phyloP scores from a whole-genome alignment of 2,113 vertebrate species.

The Oxyura jamaicensis region DNA sequence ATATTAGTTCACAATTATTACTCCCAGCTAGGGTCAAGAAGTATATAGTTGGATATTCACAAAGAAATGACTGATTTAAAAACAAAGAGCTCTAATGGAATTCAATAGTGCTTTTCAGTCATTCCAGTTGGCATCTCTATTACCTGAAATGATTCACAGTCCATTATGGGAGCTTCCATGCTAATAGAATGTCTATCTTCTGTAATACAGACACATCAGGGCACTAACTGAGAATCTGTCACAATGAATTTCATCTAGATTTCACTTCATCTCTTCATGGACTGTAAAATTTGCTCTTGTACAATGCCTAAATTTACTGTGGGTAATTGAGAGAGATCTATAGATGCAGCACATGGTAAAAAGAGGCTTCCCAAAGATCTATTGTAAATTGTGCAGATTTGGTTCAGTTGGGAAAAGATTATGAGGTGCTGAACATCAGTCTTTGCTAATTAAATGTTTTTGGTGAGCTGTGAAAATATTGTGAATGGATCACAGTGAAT shows the following conservation, averaged over 20 bases:
- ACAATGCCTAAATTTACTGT: constrained; percentile 87
- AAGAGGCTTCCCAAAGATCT: constrained; percentile 76
- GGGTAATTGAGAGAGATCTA: constrained; percentile 88
- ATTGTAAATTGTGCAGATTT: constrained; percentile 77
- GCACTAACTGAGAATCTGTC: constrained; percentile 89
- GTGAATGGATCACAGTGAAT: constrained; percentile 15
- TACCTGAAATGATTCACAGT: constrained; percentile 94
- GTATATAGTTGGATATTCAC: constrained; percentile 84
- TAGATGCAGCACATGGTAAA: constrained; percentile 76
- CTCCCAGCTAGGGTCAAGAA: constrained; percentile 80
- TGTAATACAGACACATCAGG: constrained; percentile 93
- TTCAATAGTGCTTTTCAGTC: constrained; percentile 86
- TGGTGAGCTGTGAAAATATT: constrained; percentile 60
- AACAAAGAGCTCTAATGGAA: constrained; percentile 92
- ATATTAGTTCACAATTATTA: constrained; percentile 84
- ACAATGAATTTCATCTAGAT: constrained; percentile 89
- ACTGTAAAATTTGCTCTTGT: constrained; percentile 87
- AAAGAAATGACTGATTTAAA: constrained; percentile 92
- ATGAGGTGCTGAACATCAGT: constrained; percentile 44
- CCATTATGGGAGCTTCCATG: constrained; percentile 88
- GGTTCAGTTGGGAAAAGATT: constrained; percentile 68
- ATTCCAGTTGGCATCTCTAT: constrained; percentile 91
- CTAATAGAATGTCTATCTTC: constrained; percentile 95
- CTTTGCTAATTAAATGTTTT: constrained; percentile 75
- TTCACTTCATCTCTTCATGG: constrained; percentile 87